phyloP scores from a whole-genome alignment of 1,140 invertebrate genomes.

The Drosophila setifemur region DNA sequence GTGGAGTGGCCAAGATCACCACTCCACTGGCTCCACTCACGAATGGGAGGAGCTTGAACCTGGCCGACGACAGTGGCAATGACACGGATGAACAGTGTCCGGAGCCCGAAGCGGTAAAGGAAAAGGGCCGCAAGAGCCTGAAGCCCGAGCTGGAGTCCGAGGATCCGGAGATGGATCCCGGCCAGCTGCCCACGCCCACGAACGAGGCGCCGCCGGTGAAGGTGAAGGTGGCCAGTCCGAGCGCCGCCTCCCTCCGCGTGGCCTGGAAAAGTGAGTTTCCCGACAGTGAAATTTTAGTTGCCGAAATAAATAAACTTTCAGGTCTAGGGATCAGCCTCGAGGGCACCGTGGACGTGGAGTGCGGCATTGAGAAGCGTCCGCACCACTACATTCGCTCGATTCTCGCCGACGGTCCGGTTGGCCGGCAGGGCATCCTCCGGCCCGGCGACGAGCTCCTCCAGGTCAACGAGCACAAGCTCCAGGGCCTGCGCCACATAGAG shows the following conservation, averaged over 20 bases:
- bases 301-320: constrained; percentile 92
- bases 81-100: constrained; percentile 73
- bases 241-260: constrained; percentile 66
- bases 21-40: constrained; percentile 24
- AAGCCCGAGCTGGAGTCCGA: background rate
- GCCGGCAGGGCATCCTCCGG: constrained; percentile 89
- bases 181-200: constrained; percentile 47
- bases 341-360: constrained; percentile 94
- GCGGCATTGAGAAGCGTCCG: constrained; percentile 91
- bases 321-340: constrained; percentile 96
- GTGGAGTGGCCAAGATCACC: constrained; percentile 31
- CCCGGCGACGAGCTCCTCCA: constrained; percentile 95
- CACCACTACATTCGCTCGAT: constrained; percentile 94
- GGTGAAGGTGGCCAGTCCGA: constrained; percentile 56
- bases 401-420: constrained; percentile 93
- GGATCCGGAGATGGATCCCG: constrained; percentile 2
- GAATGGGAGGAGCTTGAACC: constrained; percentile 24
- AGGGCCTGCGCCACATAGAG: constrained; percentile 94
- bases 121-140: background rate
- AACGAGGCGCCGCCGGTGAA: constrained; percentile 26
- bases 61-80: constrained; percentile 67
- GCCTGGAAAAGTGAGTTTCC: constrained; percentile 89
- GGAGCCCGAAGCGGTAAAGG: constrained; percentile 41
- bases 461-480: constrained; percentile 94
- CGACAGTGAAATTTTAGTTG: constrained; percentile 89